These are phyloP conservation scores for Volucella bombylans DNA, from an alignment of 2,888 invertebrate species.

Conservation along the genomic window DNA sequence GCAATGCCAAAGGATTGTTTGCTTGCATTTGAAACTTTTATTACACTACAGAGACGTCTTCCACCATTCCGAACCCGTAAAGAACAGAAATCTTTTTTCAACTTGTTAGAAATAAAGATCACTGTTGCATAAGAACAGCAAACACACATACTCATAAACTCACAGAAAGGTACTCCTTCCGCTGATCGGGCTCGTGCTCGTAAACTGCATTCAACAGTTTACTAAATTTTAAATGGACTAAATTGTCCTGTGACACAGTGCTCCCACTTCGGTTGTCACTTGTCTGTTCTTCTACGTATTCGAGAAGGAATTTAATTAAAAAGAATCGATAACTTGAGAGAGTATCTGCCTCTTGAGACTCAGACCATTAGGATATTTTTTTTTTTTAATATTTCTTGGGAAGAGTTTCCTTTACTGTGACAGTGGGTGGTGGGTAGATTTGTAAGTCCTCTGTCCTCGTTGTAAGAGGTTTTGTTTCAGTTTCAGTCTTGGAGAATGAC, in stretches of 20 bases:
- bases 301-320: not conserved
- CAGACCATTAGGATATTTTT: not conserved
- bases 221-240: slow-evolving; percentile 13
- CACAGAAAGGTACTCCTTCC: not conserved
- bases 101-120: not conserved
- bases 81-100: not conserved
- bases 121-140: not conserved
- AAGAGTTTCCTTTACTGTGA: not conserved
- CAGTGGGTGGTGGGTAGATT: not conserved
- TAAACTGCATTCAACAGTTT: slow-evolving; percentile 22
- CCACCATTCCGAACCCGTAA: not conserved
- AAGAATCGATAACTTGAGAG: not conserved
- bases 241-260: no score
- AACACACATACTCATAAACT: not conserved
- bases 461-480: no score
- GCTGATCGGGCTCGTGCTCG: not conserved
- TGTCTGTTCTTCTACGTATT: no score
- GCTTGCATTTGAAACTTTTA: slow-evolving; percentile 1
- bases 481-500: no score
- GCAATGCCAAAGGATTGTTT: not conserved
- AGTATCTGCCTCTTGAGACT: not conserved
- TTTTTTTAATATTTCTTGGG: not conserved
- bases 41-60: not conserved
- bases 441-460: no score
- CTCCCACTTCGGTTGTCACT: no score